Conservation (phyloP, 2,888 invertebrate species). For the Drosophila silvestris region DNA sequence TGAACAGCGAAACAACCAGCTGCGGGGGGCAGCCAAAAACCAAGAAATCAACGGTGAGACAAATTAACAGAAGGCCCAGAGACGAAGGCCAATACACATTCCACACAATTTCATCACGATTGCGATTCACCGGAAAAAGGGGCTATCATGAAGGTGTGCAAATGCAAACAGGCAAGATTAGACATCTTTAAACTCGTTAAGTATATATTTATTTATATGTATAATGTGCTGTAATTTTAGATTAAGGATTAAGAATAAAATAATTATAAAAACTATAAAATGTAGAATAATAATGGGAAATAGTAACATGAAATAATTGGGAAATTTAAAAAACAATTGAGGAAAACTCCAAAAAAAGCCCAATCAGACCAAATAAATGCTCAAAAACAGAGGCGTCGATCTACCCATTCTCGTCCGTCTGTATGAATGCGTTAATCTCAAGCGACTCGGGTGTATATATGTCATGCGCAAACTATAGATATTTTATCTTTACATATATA, state of each 20-base stretch:
- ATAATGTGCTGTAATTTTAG: background rate
- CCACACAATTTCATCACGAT: slow-evolving; percentile 8
- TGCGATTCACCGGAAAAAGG: background rate
- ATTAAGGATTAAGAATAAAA: background rate
- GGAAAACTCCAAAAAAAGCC: background rate
- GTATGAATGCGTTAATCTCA: background rate
- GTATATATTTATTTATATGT: background rate
- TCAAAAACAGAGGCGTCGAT: background rate
- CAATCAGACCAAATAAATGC: background rate
- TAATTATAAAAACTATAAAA: background rate
- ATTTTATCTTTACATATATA: background rate
- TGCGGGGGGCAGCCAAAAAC: slow-evolving; percentile 2
- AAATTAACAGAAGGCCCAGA: slow-evolving; percentile 9
- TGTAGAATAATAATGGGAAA: background rate
- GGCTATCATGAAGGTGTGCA: background rate
- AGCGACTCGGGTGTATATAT: background rate
- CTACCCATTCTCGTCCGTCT: background rate
- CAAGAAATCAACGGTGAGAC: slow-evolving; percentile 22
- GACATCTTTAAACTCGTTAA: background rate
- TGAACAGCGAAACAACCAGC: slow-evolving; percentile 36
- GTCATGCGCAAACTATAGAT: background rate
- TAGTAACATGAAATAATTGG: background rate
- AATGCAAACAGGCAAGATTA: background rate
- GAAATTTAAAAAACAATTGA: background rate
- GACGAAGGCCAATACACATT: slow-evolving; percentile 10